phyloP scores from a whole-genome alignment of 2,888 invertebrate genomes.

The Tetranychus truncatus region DNA sequence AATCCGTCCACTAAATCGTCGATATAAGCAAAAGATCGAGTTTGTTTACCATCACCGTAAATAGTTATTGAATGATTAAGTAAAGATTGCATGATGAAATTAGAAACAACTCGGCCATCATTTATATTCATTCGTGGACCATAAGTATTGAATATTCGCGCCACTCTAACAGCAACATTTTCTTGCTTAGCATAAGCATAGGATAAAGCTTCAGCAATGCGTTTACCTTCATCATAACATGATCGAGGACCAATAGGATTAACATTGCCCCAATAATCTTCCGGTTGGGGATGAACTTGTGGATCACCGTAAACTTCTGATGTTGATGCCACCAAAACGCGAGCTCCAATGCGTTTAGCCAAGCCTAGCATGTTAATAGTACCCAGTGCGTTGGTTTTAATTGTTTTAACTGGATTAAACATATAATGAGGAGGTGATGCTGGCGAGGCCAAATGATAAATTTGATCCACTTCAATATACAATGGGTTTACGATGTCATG shows the following conservation, averaged over 20 bases:
- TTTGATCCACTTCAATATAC: conserved; percentile 70
- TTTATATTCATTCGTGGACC: conserved; percentile 98
- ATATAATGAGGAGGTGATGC: conserved; percentile 98
- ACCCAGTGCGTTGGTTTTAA: conserved; percentile 93
- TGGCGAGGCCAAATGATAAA: conserved; percentile 95
- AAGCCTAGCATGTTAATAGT: conserved; percentile 81
- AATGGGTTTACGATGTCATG: conserved; percentile 96
- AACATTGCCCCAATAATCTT: conserved; percentile 97
- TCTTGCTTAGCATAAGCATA: conserved; percentile 93
- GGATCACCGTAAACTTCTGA: conserved; percentile 99
- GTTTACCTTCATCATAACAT: conserved; percentile 98
- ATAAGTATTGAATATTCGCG: conserved; percentile 95
- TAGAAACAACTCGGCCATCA: conserved; percentile 93
- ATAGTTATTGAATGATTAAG: conserved; percentile 83
- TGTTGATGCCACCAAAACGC: conserved; percentile 85
- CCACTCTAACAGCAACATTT: conserved; percentile 79
- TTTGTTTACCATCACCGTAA: conserved; percentile 41
- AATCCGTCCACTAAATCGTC: conserved; percentile 90
- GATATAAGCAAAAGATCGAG: conserved; percentile 94
- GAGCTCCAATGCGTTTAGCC: conserved; percentile 77
- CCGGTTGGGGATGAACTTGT: conserved; percentile 88
- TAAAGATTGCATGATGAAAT: conserved; percentile 89
- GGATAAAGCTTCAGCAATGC: conserved; percentile 83
- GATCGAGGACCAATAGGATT: conserved; percentile 84
- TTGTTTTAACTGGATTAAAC: conserved; percentile 98